These are phyloP conservation scores for Plebejus argus DNA, from an alignment of 2,888 invertebrate genomes.

Conservation along the genomic window DNA sequence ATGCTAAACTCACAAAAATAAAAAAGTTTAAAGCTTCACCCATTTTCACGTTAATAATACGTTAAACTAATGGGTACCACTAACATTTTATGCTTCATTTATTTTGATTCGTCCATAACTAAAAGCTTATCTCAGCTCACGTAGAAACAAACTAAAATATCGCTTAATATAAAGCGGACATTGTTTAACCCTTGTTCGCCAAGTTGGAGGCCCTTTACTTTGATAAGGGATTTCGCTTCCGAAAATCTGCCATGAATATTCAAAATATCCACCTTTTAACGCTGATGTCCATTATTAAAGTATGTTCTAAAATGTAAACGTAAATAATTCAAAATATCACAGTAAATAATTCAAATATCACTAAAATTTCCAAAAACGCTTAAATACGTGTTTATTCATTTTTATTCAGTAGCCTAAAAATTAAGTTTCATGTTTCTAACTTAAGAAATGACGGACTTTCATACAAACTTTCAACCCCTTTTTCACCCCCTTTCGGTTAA, in stretches of 20 bases:
- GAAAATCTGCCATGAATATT: conserved; percentile 18
- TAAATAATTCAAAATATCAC: not conserved
- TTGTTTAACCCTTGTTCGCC: not conserved
- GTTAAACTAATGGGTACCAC: not conserved
- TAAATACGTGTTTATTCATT: no score
- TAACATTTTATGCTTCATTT: not conserved
- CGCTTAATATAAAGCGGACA: not conserved
- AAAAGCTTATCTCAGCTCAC: not conserved
- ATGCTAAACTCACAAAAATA: no score
- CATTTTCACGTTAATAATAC: not conserved
- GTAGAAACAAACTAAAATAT: conserved; percentile 16
- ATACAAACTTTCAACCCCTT: no score
- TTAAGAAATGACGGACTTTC: no score
- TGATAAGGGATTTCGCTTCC: conserved; percentile 7
- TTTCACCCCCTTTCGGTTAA: no score
- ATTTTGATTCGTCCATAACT: not conserved
- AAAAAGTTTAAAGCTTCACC: no score
- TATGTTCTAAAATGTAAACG: not conserved
- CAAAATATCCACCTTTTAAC: conserved; percentile 7
- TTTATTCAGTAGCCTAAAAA: no score
- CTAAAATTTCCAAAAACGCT: no score
- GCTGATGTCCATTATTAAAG: not conserved
- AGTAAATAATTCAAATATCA: not conserved
- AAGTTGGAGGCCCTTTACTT: conserved; percentile 1
- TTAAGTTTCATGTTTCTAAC: no score